Evolutionary conservation across 2,797 vertebrate genomes (phyloP), one percentile per base, ranked within the genome.

Genomic region (Silurus aristotelis): DNA sequence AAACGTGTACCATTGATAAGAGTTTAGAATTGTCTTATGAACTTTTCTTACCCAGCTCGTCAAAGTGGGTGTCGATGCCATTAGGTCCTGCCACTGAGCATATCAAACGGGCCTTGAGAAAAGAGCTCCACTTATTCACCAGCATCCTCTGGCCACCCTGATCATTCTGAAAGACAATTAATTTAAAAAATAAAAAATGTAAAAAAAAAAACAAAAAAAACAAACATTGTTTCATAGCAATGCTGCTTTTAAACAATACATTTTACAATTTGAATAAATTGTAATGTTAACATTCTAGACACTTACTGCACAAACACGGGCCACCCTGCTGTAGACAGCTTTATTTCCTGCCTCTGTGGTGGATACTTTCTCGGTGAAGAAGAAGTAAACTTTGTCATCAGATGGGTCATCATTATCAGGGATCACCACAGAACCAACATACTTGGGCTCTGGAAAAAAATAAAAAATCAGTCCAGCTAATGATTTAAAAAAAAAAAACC

Each of bases 351-450:
- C 95, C 73, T 98, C 97, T 0, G 93, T 91, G 55, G 97, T 96
- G 75, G 94, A 83, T 19, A 97, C 97, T 89, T 96, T 96, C 91
- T 99, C 98, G 6, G 97, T 99, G 89, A 99, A 99, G 94, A 99
- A 99, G 92, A 97, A 98, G 92, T 99, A 99, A 0, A 98, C 94
- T 93, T 99, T 99, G 88, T 98, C 97, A 87, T 99, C 98, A 12
- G 98, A 96, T 0, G 91, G 95, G 90, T 99, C 98, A 70, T 99
- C 97, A 4, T 99, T 99, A 91, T 99, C 98, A 25, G 97, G 97
- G 87, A 99, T 97, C 92, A 98, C 92, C 43, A 95, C 96, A 0
- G 97, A 97, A 31, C 96, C 96, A 86, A 99, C 95, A 20, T 99
- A 99, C 91, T 96, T 98, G 10, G 98, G 97, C 87, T 98, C 98